Base-by-base conservation (phyloP, 2,113 vertebrate genomes). In the Chaetodon trifascialis region DNA sequence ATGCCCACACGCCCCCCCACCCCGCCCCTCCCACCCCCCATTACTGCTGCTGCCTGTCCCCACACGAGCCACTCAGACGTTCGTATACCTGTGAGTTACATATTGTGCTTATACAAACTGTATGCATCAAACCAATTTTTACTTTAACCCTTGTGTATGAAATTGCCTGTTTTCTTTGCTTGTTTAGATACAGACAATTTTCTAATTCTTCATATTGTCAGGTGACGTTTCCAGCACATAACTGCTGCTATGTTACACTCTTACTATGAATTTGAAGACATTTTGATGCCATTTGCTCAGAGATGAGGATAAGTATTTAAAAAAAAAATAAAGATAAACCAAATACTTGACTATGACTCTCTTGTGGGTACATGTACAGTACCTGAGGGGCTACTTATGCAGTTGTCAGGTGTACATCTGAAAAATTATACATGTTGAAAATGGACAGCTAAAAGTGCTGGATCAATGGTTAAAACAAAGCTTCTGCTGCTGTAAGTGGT, bases 1-100 rank as follows among this genome's bases (percentile, higher is more conserved):
- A 69, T 82, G 67, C 83, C 76, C 73, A 79, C 80, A 88, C 59
- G 2, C 23, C 69, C 82, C 72, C 73, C 66, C 36, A 1, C 17
- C 21, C 51, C 58, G 1, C 42, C 9, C 42, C 42, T 10, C 10
- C 72, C 17, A 69, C 72, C 75, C 51, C 73, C 46, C 42, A 75
- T 44, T 38, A 30, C 79, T 14, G 54, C 72, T 54, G 23, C 80
- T 34, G 47, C 54, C 60, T 49, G 70, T 60, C 79, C 47, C 63
- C 59, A 36, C 74, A 55, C 81, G 23, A 60, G 72, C 51, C 86
- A 58, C 83, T 73, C 76, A 63, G 47, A 73, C 40, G 14, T 19
- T 62, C 16, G n/a, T 36, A 56, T 36, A 23, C 51, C 40, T 72
- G 7, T 42, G 12, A 25, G 14, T 66, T 54, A 71, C 38, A 75